A percentile compares a stretch with the other conserved stretches of the same genome.
These are phyloP conservation scores for Galerucella nymphaeae DNA, from an alignment of 2,888 invertebrate species.

Conservation along the genomic window DNA sequence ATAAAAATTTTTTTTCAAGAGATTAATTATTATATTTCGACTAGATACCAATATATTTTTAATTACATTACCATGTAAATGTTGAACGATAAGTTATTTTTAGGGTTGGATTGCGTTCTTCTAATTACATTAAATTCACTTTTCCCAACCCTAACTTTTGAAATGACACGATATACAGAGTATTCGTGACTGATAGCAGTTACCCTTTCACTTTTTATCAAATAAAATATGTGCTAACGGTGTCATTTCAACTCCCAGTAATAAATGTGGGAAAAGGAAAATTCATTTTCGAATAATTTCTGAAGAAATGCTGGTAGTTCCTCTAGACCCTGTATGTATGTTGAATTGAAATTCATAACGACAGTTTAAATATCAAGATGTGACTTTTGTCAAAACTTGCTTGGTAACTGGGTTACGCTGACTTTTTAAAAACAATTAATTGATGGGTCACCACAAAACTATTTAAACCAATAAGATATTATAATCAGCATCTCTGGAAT, in stretches of 20 bases:
- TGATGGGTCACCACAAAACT: slow-evolving; percentile 2
- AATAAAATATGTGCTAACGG: neutral
- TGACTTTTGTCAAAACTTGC: too few species aligned
- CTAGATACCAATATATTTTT: neutral
- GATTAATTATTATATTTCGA: neutral
- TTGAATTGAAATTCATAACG: too few species aligned
- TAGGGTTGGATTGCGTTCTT: slow-evolving; percentile 12
- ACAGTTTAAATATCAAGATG: too few species aligned
- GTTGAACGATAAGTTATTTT: neutral
- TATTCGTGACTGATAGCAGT: neutral
- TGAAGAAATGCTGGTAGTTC: too few species aligned
- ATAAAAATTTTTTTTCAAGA: neutral
- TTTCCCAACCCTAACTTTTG: neutral
- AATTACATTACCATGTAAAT: neutral
- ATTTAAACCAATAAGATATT: slow-evolving; percentile 1
- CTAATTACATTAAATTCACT: slow-evolving; percentile 7
- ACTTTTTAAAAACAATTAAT: neutral
- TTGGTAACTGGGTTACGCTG: too few species aligned
- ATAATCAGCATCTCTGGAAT: slow-evolving; percentile 1
- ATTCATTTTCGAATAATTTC: neutral
- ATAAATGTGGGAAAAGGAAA: neutral
- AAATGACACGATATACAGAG: neutral
- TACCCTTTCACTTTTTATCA: neutral
- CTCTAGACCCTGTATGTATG: too few species aligned
- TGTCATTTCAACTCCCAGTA: neutral